Evolutionary conservation across 2,888 invertebrate genomes (phyloP).

Genomic region (Halocaridina rubra): DNA sequence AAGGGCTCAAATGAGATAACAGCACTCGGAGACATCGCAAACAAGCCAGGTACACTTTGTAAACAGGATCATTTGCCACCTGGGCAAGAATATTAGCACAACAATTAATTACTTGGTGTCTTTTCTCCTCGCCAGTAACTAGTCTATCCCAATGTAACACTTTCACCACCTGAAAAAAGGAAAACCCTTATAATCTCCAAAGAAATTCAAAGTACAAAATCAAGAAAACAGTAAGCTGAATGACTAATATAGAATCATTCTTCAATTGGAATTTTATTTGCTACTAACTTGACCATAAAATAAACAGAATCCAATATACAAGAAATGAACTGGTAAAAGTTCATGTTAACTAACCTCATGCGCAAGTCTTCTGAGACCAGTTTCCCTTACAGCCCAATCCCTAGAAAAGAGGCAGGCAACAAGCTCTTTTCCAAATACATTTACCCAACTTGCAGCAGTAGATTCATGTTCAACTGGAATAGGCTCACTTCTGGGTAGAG

Average conservation of each 20-base stretch:
- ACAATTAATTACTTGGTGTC: constrained; percentile 67
- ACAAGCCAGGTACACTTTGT: constrained; percentile 70
- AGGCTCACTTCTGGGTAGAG: constrained; percentile 61
- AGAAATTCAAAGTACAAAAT: no score
- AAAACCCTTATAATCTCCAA: no score
- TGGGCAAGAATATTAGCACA: constrained; percentile 68
- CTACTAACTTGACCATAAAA: no score
- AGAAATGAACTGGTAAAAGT: no score
- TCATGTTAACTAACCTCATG: constrained; percentile 58
- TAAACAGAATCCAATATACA: no score
- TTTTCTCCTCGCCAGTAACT: constrained; percentile 62
- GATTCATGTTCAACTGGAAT: constrained; percentile 62
- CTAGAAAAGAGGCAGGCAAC: constrained; percentile 69
- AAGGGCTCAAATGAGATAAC: constrained; percentile 63
- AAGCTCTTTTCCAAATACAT: constrained; percentile 69
- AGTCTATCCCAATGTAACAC: constrained; percentile 62
- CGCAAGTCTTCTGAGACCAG: constrained; percentile 60
- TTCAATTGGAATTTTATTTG: no score
- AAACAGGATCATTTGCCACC: constrained; percentile 70
- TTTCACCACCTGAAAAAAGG: constrained; percentile 56
- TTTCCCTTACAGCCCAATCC: constrained; percentile 67
- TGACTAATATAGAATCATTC: no score
- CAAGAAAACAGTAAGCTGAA: no score
- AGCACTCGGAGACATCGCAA: constrained; percentile 66
- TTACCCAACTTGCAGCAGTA: constrained; percentile 63